Base-by-base conservation (phyloP, 2,888 invertebrate species). In the Abrostola tripartita region DNA sequence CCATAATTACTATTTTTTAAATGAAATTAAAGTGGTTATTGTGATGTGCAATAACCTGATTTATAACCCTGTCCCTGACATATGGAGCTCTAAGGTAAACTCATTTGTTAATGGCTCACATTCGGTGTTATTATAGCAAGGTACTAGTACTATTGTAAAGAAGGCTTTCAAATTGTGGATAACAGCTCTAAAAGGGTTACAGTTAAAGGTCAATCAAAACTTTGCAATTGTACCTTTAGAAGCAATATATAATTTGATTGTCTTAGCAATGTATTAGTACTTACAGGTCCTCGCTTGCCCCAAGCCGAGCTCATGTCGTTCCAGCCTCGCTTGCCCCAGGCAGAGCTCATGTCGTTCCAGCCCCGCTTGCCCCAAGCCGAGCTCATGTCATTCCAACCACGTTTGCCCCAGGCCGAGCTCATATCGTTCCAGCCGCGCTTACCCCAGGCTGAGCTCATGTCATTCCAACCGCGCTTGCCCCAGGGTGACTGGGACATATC, bases 261-360 rank as follows among this genome's bases (percentile, higher is more conserved):
- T 50, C 35, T n/a, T 4, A 5, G 11, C 24, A 24, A 42, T 38
- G 38, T 37, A 37, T 38, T 24, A 24, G 11, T 72, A 89, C 90
- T 88, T 65, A 92, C 92, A 72, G 91, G 91, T 86, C 92, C 95
- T 35, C 96, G 90, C 81, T 96, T 96, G 58, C 95, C 96, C 96
- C 95, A 96, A 6, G 95, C 93, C 2, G 94, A 86, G 80, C 95
- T 95, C 67, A 96, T 85, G 81, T 95, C 96, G 53, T 92, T 92
- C 96, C 96, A 96, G 14, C 92, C 95, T 0, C 96, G 90, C 75
- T 96, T 96, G 65, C 96, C 96, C 95, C 95, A 95, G 42, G 93
- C 92, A 0, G 89, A 84, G 74, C 91, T 90, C 68, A 95, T 83
- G 65, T 94, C 94, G 74, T 95, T 93, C 96, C 95, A 96, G 49